Evolutionary conservation across 2,888 invertebrate genomes (phyloP).

Genomic region (Nemapogon koenigi): DNA sequence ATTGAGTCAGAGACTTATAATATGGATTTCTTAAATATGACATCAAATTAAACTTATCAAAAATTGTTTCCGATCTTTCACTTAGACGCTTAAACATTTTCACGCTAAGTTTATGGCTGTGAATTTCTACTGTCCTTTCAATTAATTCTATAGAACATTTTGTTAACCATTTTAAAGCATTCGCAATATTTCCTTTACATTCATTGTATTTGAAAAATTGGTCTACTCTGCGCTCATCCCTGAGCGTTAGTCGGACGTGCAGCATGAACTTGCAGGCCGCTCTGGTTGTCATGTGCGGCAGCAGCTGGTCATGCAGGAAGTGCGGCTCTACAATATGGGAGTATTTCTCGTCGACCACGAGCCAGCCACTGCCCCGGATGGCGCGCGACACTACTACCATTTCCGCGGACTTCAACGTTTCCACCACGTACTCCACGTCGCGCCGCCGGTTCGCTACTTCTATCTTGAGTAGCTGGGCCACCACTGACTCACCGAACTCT

Average conservation of each 20-base stretch:
- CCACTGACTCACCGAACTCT: conserved; percentile 21
- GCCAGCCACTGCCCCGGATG: conserved; percentile 36
- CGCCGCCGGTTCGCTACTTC: conserved; percentile 32
- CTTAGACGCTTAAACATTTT: conserved; percentile 28
- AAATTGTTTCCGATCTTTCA: conserved; percentile 21
- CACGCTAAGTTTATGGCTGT: conserved; percentile 17
- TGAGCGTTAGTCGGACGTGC: conserved; percentile 32
- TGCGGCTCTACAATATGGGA: conserved; percentile 38
- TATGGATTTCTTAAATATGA: background rate
- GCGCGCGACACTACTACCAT: conserved; percentile 38
- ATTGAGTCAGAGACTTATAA: background rate
- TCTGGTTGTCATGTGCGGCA: conserved; percentile 34
- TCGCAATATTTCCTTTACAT: conserved; percentile 16
- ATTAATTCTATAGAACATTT: conserved; percentile 32
- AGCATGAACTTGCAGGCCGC: conserved; percentile 34
- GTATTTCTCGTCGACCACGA: conserved; percentile 34
- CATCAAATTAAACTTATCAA: conserved; percentile 19
- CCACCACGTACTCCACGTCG: conserved; percentile 32
- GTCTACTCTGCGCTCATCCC: conserved; percentile 33
- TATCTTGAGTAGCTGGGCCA: conserved; percentile 34
- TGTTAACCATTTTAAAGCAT: conserved; percentile 36
- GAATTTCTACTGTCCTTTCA: conserved; percentile 24
- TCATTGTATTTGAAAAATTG: conserved; percentile 31
- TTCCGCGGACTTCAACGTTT: conserved; percentile 32
- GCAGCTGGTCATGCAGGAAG: conserved; percentile 29